Evolutionary conservation across 2,888 invertebrate genomes (phyloP), one percentile per base, ranked within the genome.

Genomic region (Stenodera caucasica): DNA sequence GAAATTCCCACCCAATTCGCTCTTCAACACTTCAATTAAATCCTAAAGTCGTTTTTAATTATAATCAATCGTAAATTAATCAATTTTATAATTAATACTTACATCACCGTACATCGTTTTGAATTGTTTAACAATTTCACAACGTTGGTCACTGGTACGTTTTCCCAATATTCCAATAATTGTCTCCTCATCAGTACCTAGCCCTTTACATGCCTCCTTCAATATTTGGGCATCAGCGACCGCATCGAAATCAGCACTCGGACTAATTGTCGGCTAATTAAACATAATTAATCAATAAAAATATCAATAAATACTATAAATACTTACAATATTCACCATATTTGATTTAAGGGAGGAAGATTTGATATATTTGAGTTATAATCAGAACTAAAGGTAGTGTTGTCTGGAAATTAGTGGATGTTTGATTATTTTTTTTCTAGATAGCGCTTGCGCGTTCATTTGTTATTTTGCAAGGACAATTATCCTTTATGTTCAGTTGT

Each of bases 1-100:
- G 75, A 96, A 94, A 73, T 90, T 88, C 5, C 94, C 94, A 68
- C 88, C 89, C 29, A 92, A 85, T 78, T 95, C 94, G 69, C 91
- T 90, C 78, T 91, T 92, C 69, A 93, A 80, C 69, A 92, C 90
- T n/a, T 88, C 86, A 53, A 91, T 84, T 89, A 63, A 49, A 53
- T 63, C 63, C 54, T 54, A 40, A 11, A 37, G 26, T 26, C 2
- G 3, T 2, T 26, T 30, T 35, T 6, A 15, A 30, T 18, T 18
- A 32, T 32, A 15, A 32, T 33, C 5, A 15, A 30, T 18, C 12
- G 15, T 32, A 15, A 32, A 21, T 50, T 32, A 26, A 18, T 18
- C 4, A 18, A 12, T 18, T 12, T 30, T 23, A 50, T 18, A 15
- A 30, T 12, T 12, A 7, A 33, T 1, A 54, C 72, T 66, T 80